Evolutionary conservation across 2,888 invertebrate genomes (phyloP).

Genomic region (Stenodera caucasica): DNA sequence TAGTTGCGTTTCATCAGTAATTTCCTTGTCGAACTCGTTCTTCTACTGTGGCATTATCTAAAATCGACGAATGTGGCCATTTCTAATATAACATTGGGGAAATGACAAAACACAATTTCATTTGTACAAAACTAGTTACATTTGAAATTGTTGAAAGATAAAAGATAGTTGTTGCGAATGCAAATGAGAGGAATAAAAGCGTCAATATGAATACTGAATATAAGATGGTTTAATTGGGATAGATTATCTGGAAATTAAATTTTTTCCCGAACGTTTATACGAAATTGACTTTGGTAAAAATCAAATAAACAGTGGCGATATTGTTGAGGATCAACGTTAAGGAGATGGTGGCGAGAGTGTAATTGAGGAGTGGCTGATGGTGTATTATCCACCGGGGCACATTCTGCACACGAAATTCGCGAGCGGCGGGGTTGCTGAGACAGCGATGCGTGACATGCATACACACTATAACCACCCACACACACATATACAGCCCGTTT

Average conservation of each 20-base stretch:
- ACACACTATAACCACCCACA: constrained; percentile 17
- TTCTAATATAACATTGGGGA: constrained; percentile 9
- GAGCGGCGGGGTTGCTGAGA: constrained; percentile 46
- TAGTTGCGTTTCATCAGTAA: constrained; percentile 7
- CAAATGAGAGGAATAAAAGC: no score
- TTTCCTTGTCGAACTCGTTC: constrained; percentile 1
- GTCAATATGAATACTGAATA: no score
- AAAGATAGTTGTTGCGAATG: constrained; percentile 18
- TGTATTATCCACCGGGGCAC: constrained; percentile 36
- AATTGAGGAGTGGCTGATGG: constrained; percentile 39
- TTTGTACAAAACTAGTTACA: constrained; percentile 26
- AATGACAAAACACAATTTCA: constrained; percentile 26
- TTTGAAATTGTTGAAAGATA: constrained; percentile 18
- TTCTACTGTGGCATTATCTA: constrained; percentile 1
- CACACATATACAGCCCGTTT: not conserved
- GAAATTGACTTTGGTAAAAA: no score
- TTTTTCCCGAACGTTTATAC: no score
- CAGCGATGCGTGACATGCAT: constrained; percentile 47
- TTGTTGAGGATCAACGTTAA: constrained; percentile 17
- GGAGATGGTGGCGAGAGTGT: constrained; percentile 19
- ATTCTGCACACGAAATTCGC: constrained; percentile 45
- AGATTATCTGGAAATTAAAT: no score
- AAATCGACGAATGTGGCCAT: not conserved
- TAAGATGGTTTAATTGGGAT: no score
- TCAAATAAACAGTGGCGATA: constrained; percentile 19